Evolutionary conservation across 2,113 vertebrate genomes (phyloP).

Genomic region (Bubo scandiacus): DNA sequence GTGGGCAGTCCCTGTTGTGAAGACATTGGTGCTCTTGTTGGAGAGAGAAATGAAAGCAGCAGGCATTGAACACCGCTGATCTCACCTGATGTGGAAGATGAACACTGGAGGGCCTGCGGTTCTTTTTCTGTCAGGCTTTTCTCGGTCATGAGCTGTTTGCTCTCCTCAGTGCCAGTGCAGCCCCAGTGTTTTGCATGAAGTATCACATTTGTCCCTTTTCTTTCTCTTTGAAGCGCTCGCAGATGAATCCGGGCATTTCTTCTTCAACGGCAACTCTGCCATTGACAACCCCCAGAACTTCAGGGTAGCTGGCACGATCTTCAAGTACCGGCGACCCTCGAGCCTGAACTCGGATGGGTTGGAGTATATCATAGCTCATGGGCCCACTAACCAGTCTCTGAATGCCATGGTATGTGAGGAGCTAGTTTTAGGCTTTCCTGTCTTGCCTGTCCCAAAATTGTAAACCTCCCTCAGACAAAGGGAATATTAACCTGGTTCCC

Average conservation of each 20-base stretch:
- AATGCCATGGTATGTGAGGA: slow-evolving; percentile 81
- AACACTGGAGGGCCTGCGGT: background rate
- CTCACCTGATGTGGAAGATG: background rate
- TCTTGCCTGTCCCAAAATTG: background rate
- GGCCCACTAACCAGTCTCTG: slow-evolving; percentile 86
- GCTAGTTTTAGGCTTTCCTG: background rate
- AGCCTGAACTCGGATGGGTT: slow-evolving; percentile 82
- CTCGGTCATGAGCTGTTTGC: background rate
- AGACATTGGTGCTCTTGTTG: background rate
- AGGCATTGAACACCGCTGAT: background rate
- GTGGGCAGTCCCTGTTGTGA: background rate
- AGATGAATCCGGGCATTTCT: slow-evolving; percentile 85
- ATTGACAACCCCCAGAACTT: slow-evolving; percentile 91
- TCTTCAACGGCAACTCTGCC: slow-evolving; percentile 87
- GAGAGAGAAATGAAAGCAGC: background rate
- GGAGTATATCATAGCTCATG: slow-evolving; percentile 88
- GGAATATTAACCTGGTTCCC: background rate
- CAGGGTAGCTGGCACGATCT: slow-evolving; percentile 84
- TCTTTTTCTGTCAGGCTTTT: background rate
- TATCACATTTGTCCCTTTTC: background rate
- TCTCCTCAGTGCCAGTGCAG: background rate
- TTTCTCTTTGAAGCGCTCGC: slow-evolving; percentile 78
- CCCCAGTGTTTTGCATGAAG: background rate
- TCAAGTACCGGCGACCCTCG: slow-evolving; percentile 86
- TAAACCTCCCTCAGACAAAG: background rate